Conservation (phyloP, 2,113 vertebrate species). For the Cyprinus carpio region DNA sequence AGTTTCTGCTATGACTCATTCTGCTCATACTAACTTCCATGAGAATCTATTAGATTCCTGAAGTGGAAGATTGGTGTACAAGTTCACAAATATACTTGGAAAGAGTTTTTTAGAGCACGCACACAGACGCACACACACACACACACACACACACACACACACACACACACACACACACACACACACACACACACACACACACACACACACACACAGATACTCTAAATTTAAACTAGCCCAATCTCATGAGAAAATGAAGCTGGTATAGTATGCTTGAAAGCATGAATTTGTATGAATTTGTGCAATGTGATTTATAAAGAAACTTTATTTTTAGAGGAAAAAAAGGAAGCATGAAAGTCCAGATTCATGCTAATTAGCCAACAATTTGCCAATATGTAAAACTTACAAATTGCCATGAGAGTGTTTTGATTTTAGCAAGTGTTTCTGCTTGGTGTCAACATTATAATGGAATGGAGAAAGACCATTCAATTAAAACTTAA, state of each 20-base stretch:
- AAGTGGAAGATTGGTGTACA: neutral
- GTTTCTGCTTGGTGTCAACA: neutral
- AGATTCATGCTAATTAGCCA: no score
- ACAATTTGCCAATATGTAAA: no score
- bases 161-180: neutral
- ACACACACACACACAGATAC: no score
- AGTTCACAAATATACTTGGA: neutral
- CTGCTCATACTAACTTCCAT: neutral
- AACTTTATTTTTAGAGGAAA: neutral
- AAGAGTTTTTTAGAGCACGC: neutral
- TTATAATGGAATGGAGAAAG: neutral
- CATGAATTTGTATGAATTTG: neutral
- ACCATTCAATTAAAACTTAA: neutral
- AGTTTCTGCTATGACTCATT: conserved; percentile 15
- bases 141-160: no score
- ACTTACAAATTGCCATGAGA: no score
- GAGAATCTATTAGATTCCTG: neutral
- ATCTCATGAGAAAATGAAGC: neutral
- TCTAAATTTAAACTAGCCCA: neutral
- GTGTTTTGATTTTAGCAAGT: neutral
- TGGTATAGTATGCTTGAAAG: no score
- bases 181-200: no score
- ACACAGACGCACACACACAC: neutral
- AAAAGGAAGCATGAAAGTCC: neutral
- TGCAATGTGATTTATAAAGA: neutral